Evolutionary conservation across 2,888 invertebrate genomes (phyloP).

Genomic region (Lapara coniferarum): DNA sequence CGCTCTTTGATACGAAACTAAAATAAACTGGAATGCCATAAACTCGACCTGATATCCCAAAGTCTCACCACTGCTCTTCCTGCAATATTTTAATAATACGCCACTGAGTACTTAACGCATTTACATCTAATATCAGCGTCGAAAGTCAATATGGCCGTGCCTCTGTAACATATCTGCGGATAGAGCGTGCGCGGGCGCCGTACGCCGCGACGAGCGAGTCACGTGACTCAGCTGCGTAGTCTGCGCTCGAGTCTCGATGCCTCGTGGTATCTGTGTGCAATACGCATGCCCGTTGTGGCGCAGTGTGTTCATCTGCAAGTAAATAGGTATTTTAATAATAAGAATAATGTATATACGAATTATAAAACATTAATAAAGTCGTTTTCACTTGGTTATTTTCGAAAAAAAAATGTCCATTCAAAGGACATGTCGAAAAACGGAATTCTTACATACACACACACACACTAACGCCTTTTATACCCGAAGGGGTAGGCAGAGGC

Average conservation of each 20-base stretch:
- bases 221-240: constrained; percentile 73
- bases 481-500: too few relatives aligned
- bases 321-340: not conserved
- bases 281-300: constrained; percentile 64
- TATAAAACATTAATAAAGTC: not conserved
- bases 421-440: too few relatives aligned
- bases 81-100: too few relatives aligned
- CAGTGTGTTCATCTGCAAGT: constrained; percentile 66
- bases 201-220: constrained; percentile 71
- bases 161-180: constrained; percentile 73
- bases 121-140: constrained; percentile 50
- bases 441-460: too few relatives aligned
- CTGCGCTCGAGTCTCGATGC: constrained; percentile 60
- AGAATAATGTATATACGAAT: too few relatives aligned
- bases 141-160: constrained; percentile 72
- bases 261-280: constrained; percentile 48
- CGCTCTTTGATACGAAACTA: too few relatives aligned
- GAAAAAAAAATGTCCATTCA: too few relatives aligned
- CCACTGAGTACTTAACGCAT: not conserved
- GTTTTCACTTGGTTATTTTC: too few relatives aligned
- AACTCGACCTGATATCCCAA: not conserved
- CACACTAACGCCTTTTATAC: too few relatives aligned
- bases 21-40: too few relatives aligned
- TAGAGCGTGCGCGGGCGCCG: constrained; percentile 71
- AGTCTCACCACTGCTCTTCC: not conserved